Base-by-base conservation (phyloP, 1,140 invertebrate genomes). In the Theocolax elegans region DNA sequence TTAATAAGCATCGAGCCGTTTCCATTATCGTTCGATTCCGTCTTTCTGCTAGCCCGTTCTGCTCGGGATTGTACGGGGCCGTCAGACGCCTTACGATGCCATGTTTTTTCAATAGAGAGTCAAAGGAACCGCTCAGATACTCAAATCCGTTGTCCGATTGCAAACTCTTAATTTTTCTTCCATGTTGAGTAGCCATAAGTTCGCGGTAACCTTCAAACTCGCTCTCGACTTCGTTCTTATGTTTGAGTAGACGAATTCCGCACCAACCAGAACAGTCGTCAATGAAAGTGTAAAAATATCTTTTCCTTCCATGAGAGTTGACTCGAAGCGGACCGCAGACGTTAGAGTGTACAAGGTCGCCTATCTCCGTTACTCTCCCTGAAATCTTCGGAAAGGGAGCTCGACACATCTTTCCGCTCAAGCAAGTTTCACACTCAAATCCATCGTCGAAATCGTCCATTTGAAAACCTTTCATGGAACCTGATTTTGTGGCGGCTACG, bases 41-140 rank as follows among this genome's bases (percentile, higher is more conserved):
- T 53, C 79, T 46, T 42, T 87, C 82, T 3, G 76, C 72, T 1
- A 76, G 64, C 1, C 83, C 81, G 73, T 86, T 85, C 48, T 79
- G 76, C 60, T 85, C 54, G 1, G 81, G 79, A 13, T 76, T 79
- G 59, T 81, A 76, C 1, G 79, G 69, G 15, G 77, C 75, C 9
- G 80, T 79, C 21, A 67, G 56, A 48, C 82, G 72, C 3, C 72
- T 77, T 7, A 25, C 25, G 8, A 86, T 86, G 2, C 83, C 81
- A 12, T 58, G 27, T 7, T 72, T 71, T 15, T 71, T 2, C 10
- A 53, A 27, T 3, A 53, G 15, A 6, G 27, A 23, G 51, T 53
- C 51, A 15, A 53, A 53, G 9, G 3, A n/a, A 2, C 15, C 7
- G 29, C n/a, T 31, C 1, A 58, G 3, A 15, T 46, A 62, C 12